Base-by-base conservation (phyloP, 1,140 invertebrate genomes). In the Diplogasteroides magnus region DNA sequence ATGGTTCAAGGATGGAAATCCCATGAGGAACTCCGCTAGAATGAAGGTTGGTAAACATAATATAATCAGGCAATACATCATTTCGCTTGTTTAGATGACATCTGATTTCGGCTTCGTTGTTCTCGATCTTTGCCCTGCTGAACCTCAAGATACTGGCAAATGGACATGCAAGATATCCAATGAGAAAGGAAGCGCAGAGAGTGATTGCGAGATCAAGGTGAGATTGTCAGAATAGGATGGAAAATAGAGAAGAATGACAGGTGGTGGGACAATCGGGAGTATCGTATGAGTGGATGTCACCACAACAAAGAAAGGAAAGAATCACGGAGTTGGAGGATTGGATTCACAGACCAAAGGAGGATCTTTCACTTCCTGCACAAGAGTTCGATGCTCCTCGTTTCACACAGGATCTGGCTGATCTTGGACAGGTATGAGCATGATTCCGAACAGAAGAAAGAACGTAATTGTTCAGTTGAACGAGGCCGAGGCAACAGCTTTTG, bases 31-130 rank as follows among this genome's bases (percentile, higher is more conserved):
- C 64, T 78, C 71, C 1, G 70, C 71, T 37, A 88, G 93, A 83
- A 94, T 92, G 64, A 94, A 92, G 37, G 37, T 48, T 11, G 19
- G 19, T 48, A 48, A 48, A 11, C 19, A 48, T 11, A 6, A 48
- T 11, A 11, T 48, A 48, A 48, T 48, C 6, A 48, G 19, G 19
- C 37, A n/a, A n/a, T n/a, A n/a, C n/a, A n/a, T 48, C 19, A 48
- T 48, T 48, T 48, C 37, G 6, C 37, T 11, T 48, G 6, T 48
- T 48, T 19, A 48, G 69, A 91, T 90, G 32, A 94, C 94, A 86
- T 94, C 93, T 83, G 95, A 96, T 81, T 96, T 96, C 83, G 94
- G 94, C 60, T 95, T 95, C 80, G 92, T 97, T 71, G 94, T 95
- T 0, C 84, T 99, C 55, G 96, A 95, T 25, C 91, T 98, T 65